Base-by-base conservation (phyloP, 2,113 vertebrate genomes). In the Pholis gunnellus region DNA sequence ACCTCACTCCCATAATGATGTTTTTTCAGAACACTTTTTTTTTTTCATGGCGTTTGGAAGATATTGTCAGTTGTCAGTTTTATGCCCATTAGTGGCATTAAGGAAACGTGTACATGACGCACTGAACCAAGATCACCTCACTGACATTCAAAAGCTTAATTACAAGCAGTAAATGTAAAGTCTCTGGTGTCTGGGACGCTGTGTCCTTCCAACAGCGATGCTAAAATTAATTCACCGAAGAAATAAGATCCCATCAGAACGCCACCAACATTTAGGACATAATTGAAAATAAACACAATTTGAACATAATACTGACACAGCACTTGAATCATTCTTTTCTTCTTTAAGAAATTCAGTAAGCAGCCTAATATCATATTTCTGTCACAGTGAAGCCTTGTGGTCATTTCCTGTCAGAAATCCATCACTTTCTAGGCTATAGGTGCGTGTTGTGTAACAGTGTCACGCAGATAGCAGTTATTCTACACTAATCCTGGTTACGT, bases 401-500 rank as follows among this genome's bases (percentile, higher is more conserved):
- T n/a, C 22, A 66, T 22, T 29, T 34, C 36, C 1, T 63, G 56
- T 46, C 72, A 72, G 25, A 13, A 6, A 27, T 25, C 2, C 70
- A 59, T 59, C n/a, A 36, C 77, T 59, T 11, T 36, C 15, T 57
- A 11, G 29, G 13, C 56, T 73, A 7, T 38, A 44, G 60, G 27
- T 36, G 65, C n/a, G n/a, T 48, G 46, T 25, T 73, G 74, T 25
- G 56, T 70, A 25, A 20, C 57, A 3, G 15, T n/a, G 20, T 65
- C 67, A 36, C 29, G 27, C 38, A 2, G 13, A 34, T 0, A 0
- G 31, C 66, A 72, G 71, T 61, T 56, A 86, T 25, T 48, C 48
- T 54, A 79, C 72, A 72, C 66, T 25, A 20, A 25, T 40, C 44
- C 60, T 13, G 4, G 82, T 76, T 64, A 85, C 27, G 56, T 50